Percentiles rank a stretch among this genome's conserved stretches.
phyloP scores from a whole-genome alignment of 2,888 invertebrate genomes.

The Rambutsinella grinnellia region DNA sequence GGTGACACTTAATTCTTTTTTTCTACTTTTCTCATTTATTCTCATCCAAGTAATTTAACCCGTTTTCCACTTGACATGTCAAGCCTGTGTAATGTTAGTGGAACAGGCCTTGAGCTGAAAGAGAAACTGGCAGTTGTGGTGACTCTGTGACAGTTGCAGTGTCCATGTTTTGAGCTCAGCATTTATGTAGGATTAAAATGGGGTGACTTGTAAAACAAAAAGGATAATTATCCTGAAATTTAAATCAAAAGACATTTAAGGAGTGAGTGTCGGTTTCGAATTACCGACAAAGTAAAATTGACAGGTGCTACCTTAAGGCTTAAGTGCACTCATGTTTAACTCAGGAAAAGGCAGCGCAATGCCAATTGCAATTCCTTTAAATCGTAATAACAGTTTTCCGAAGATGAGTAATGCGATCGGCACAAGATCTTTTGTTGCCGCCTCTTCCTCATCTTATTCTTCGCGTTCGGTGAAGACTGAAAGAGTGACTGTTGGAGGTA shows the following conservation, averaged over 20 bases:
- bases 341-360: constrained; percentile 24
- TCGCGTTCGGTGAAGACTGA: neutral
- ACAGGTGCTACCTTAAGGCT: too few relatives aligned
- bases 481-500: constrained; percentile 3
- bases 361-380: constrained; percentile 31
- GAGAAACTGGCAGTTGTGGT: neutral
- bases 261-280: neutral
- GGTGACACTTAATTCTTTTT: constrained; percentile 8
- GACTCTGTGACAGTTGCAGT: neutral
- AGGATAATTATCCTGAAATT: neutral
- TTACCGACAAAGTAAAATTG: neutral
- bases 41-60: constrained; percentile 19
- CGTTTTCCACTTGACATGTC: constrained; percentile 40
- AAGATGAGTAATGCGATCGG: too few relatives aligned
- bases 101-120: too few relatives aligned
- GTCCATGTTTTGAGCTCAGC: neutral
- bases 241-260: neutral
- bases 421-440: too few relatives aligned
- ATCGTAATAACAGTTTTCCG: constrained; percentile 26
- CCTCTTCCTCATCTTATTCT: too few relatives aligned
- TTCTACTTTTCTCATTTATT: constrained; percentile 18
- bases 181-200: too few relatives aligned
- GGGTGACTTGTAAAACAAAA: neutral
- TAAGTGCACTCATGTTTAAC: constrained; percentile 23
- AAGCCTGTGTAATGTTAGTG: neutral